A percentile compares a stretch with the other conserved stretches of the same genome.
These are phyloP conservation scores for Catalaphyllia jardinei DNA, from an alignment of 64 coral and sea anemone genomes.

Conservation along the genomic window DNA sequence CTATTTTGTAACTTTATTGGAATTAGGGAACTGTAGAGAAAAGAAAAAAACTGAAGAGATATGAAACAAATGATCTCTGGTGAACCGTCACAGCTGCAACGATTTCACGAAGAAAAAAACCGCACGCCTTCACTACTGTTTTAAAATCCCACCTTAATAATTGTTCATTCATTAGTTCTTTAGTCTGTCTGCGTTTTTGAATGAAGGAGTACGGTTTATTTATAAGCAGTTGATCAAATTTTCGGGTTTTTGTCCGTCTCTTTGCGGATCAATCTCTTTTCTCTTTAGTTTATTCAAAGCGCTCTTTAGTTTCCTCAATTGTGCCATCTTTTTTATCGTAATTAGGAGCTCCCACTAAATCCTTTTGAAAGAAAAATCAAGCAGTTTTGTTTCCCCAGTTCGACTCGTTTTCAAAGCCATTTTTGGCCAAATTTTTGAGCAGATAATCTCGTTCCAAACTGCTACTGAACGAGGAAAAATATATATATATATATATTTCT, in stretches of 20 bases:
- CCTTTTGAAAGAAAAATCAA: neutral
- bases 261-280: slow-evolving; percentile 3
- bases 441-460: neutral
- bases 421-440: neutral
- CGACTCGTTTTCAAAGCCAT: neutral
- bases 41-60: neutral
- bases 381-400: neutral
- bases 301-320: slow-evolving; percentile 4
- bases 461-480: neutral
- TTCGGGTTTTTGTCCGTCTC: neutral
- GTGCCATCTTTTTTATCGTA: neutral
- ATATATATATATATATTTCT: neutral
- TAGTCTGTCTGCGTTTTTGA: neutral
- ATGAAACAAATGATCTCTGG: slow-evolving; percentile 23
- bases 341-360: slow-evolving; percentile 3
- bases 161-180: slow-evolving; percentile 2
- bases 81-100: slow-evolving; percentile 35
- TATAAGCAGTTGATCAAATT: slow-evolving; percentile 31
- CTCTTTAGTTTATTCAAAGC: slow-evolving; percentile 14
- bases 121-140: neutral
- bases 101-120: slow-evolving; percentile 6
- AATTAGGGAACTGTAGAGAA: neutral
- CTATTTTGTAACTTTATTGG: neutral
- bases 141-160: slow-evolving; percentile 8
- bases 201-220: neutral